Conservation (phyloP, 1,140 invertebrate species). For the Caerostris extrusa region DNA sequence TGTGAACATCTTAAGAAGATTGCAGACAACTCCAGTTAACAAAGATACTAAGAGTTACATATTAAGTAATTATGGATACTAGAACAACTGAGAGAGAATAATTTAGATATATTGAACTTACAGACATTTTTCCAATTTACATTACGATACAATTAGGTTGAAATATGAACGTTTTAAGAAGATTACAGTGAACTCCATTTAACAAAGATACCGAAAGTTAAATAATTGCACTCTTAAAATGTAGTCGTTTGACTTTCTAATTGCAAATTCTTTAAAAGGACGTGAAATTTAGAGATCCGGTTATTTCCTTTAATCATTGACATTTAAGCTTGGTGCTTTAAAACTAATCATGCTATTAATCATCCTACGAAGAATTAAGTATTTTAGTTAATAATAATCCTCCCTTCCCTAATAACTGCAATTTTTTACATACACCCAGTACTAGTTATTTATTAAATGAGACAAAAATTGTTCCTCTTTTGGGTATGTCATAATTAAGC, state of each 20-base stretch:
- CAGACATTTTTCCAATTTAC: too few species aligned
- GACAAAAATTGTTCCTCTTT: not conserved
- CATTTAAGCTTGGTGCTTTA: not conserved
- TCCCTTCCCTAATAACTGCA: not conserved
- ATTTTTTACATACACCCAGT: not conserved
- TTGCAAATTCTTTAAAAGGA: not conserved
- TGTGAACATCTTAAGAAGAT: too few species aligned
- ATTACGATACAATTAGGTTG: too few species aligned
- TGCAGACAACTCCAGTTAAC: too few species aligned
- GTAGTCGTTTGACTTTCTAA: not conserved
- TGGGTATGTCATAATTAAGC: not conserved
- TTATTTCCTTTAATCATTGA: not conserved
- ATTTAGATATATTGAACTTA: too few species aligned
- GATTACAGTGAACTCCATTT: too few species aligned
- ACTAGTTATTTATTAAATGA: not conserved
- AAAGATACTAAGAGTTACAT: too few species aligned
- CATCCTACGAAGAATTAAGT: not conserved
- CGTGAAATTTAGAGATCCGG: not conserved
- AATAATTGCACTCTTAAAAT: not conserved
- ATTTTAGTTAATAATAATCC: not conserved
- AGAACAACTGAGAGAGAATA: too few species aligned
- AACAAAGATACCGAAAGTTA: not conserved
- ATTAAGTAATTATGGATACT: too few species aligned
- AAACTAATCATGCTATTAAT: not conserved
- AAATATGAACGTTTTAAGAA: too few species aligned